Conservation (phyloP, 2,888 invertebrate genomes). For the Lochmaea capreae region DNA sequence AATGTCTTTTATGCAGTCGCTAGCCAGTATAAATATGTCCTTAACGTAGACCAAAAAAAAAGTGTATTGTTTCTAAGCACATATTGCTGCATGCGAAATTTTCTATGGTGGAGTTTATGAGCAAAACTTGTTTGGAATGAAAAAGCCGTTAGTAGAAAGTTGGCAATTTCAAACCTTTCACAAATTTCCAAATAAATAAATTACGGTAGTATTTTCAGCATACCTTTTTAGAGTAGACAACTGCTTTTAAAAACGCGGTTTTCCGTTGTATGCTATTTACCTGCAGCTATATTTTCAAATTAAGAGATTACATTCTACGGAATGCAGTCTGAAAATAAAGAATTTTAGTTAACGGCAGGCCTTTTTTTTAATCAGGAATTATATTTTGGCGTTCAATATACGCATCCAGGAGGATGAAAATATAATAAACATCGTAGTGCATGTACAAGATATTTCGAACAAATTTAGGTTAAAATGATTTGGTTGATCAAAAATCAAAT, state of each 20-base stretch:
- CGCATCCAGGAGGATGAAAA: not conserved
- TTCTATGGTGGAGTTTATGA: not conserved
- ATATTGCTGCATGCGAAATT: not conserved
- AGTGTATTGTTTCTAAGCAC: not conserved
- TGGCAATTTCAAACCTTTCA: not conserved
- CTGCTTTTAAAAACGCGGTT: not conserved
- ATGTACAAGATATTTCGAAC: not conserved
- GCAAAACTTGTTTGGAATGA: too few relatives aligned
- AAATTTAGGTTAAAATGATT: not conserved
- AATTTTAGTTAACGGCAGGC: not conserved
- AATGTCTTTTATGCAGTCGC: constrained; percentile 26
- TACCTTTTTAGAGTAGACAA: not conserved
- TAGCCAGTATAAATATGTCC: constrained; percentile 16
- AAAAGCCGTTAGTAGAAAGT: too few relatives aligned
- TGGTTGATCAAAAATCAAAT: not conserved
- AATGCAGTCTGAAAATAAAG: constrained; percentile 20
- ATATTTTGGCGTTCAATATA: constrained; percentile 6
- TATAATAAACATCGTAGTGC: not conserved
- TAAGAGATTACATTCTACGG: constrained; percentile 21
- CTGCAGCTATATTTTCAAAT: constrained; percentile 25
- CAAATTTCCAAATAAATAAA: too few relatives aligned
- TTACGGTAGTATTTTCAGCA: too few relatives aligned
- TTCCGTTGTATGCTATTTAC: not conserved
- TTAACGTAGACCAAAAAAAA: not conserved
- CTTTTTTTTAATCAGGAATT: constrained; percentile 16